phyloP scores from a whole-genome alignment of 2,797 vertebrate species.

The Oreochromis mossambicus region DNA sequence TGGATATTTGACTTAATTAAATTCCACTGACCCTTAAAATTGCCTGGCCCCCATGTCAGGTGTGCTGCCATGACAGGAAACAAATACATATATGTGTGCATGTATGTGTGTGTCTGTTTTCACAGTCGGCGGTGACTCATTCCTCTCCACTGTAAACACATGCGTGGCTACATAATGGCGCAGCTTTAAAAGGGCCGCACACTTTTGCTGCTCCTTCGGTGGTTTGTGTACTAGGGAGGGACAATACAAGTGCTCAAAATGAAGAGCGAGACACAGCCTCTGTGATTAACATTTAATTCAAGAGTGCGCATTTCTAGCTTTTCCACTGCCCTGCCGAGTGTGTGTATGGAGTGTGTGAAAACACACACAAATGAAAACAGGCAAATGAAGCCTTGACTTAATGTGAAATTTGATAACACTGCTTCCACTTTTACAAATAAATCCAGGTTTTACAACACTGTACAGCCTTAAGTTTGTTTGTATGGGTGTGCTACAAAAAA shows the following conservation, averaged over 20 bases:
- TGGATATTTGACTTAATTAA: constrained; percentile 39
- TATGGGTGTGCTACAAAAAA: not conserved
- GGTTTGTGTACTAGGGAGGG: constrained; percentile 26
- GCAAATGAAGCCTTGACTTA: not conserved
- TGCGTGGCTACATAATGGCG: constrained; percentile 38
- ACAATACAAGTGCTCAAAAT: constrained; percentile 31
- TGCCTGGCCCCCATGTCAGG: constrained; percentile 20
- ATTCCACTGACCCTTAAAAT: constrained; percentile 32
- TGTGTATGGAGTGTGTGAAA: not conserved
- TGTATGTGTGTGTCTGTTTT: constrained; percentile 17
- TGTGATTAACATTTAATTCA: constrained; percentile 21
- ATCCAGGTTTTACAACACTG: constrained; percentile 54
- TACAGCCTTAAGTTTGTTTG: not conserved
- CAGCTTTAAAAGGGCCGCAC: constrained; percentile 32
- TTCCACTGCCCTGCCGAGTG: not conserved
- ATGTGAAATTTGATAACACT: not conserved
- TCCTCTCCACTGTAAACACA: constrained; percentile 36
- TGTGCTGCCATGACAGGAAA: constrained; percentile 33
- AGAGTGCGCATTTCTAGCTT: not conserved
- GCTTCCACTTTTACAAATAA: constrained; percentile 31
- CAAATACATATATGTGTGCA: not conserved
- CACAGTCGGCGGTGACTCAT: constrained; percentile 41
- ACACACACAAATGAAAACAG: not conserved
- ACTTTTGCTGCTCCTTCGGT: constrained; percentile 24
- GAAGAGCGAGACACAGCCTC: constrained; percentile 18